Percentiles rank a stretch among this genome's conserved stretches.
Conservation (phyloP, 2,797 vertebrate genomes). For the Cottoperca gobio region DNA sequence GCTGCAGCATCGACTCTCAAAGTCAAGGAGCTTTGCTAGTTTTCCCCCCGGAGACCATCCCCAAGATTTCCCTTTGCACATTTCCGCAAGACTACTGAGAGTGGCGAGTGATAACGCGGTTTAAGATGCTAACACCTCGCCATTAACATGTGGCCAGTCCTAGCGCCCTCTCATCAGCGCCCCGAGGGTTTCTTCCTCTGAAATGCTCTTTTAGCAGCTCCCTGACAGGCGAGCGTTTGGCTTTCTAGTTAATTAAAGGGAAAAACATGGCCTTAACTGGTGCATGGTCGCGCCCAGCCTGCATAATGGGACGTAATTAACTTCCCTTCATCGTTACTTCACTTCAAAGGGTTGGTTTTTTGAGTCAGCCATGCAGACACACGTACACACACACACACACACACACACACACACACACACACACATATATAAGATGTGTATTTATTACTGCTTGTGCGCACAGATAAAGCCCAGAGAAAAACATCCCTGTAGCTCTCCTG, state of each 20-base stretch:
- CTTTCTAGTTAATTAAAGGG: constrained; percentile 98
- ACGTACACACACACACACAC: constrained; percentile 28
- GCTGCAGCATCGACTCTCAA: constrained; percentile 67
- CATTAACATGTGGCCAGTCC: constrained; percentile 85
- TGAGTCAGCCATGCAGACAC: constrained; percentile 75
- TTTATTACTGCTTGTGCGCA: constrained; percentile 69
- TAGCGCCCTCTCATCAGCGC: constrained; percentile 82
- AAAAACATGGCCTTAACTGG: constrained; percentile 93
- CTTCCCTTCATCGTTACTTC: constrained; percentile 97
- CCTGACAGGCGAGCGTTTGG: constrained; percentile 91
- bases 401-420: constrained; percentile 24
- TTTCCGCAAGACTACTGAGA: constrained; percentile 68
- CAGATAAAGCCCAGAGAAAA: constrained; percentile 63
- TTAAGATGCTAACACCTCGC: constrained; percentile 82
- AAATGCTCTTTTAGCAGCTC: constrained; percentile 87
- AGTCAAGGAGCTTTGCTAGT: constrained; percentile 69
- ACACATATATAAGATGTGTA: constrained; percentile 59
- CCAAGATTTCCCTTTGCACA: constrained; percentile 72
- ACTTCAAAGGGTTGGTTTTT: constrained; percentile 88
- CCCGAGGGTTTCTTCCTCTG: constrained; percentile 80
- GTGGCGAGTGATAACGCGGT: constrained; percentile 74
- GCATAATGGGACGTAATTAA: constrained; percentile 96
- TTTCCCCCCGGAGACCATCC: constrained; percentile 73
- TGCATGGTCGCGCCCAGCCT: constrained; percentile 91
- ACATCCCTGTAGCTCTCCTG: constrained; percentile 69